Evolutionary conservation across 1,140 invertebrate species (phyloP).

Genomic region (Cyclargus thomasi): DNA sequence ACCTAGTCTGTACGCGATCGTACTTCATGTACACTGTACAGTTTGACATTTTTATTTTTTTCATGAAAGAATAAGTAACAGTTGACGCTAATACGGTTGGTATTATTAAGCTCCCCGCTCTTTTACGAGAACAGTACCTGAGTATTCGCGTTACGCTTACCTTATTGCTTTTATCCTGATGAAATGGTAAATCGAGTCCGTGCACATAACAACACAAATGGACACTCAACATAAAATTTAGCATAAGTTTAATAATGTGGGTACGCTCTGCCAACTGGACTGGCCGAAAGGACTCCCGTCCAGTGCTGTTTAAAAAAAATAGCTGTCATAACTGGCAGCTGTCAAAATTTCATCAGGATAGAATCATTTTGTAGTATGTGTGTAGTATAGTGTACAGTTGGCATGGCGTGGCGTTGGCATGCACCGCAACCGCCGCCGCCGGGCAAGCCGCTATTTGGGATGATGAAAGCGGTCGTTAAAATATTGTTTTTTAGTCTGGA

Average conservation of each 20-base stretch:
- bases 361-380: slow-evolving; percentile 38
- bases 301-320: background rate
- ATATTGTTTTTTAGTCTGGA: no score
- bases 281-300: background rate
- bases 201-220: slow-evolving; percentile 9
- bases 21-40: background rate
- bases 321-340: background rate
- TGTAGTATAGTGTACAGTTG: slow-evolving; percentile 56
- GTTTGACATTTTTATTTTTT: background rate
- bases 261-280: background rate
- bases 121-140: background rate
- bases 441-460: slow-evolving; percentile 56
- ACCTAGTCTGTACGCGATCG: no score
- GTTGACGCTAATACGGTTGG: slow-evolving; percentile 9
- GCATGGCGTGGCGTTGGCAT: slow-evolving; percentile 67
- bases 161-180: slow-evolving; percentile 29
- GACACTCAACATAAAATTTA: slow-evolving; percentile 8
- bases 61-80: background rate
- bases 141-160: slow-evolving; percentile 5
- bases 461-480: background rate
- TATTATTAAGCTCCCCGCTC: background rate
- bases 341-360: slow-evolving; percentile 41
- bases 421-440: slow-evolving; percentile 55
- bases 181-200: slow-evolving; percentile 19
- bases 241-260: background rate